Base-by-base conservation (phyloP, 2,113 vertebrate genomes). In the Psittacula cyanocephala region DNA sequence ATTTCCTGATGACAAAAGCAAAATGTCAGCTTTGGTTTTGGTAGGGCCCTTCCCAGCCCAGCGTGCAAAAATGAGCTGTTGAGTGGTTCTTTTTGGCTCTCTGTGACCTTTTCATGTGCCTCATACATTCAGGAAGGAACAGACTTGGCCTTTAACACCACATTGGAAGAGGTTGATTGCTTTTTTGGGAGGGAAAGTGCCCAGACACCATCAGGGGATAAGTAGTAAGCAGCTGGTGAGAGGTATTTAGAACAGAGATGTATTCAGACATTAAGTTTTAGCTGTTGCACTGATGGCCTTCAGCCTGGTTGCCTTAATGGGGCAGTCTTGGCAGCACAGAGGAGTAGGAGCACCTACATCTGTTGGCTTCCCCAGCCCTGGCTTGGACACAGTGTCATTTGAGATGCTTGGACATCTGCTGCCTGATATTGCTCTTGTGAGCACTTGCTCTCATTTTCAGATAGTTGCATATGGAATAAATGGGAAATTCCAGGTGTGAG, bases 151-250 rank as follows among this genome's bases (percentile, higher is more conserved):
- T 95, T 96, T 91, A 37, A 65, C 65, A 23, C 43, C 16, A 2
- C 76, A 64, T 63, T 43, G 39, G 60, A 72, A 78, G 64, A 91
- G 78, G 59, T 8, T 79, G 71, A 90, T 84, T 92, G 84, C 47
- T 49, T 95, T 92, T 92, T 95, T 79, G 84, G 20, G 68, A 88
- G 77, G 47, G 64, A 71, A 18, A 3, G 6, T 84, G 88, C 86
- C 82, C 88, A 81, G 93, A 57, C 80, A 81, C 77, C 80, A 84
- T 92, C 62, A 94, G 77, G 77, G 29, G 29, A 88, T 81, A 81
- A 96, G 69, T 75, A 81, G 82, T 39, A 93, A 84, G 65, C 92
- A 94, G 92, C 93, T 96, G 95, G 88, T 88, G 86, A 94, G 72
- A 91, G 77, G 23, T 93, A 88, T 90, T 96, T 94, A 86, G 95